Base-by-base conservation (phyloP, 2,797 vertebrate genomes). In the Neoniphon sammara region DNA sequence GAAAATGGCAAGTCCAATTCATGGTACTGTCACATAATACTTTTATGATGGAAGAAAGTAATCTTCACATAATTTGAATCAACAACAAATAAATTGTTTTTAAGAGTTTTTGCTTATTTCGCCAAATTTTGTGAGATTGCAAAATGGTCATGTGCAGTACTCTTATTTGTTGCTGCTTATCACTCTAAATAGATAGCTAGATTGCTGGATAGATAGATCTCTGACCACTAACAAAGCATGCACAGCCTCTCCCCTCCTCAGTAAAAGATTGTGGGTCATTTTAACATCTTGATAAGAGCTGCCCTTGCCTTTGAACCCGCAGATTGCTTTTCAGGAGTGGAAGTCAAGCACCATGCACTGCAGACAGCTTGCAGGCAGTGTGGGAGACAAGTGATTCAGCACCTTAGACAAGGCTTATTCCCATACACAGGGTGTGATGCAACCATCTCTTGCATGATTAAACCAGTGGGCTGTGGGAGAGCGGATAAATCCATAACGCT, bases 291-390 rank as follows among this genome's bases (percentile, higher is more conserved):
- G 9, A 39, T 10, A 39, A 11, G 34, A 47, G 59, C 59, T 50
- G 50, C 8, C 55, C 20, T 3, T 39, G 4, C 5, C 30, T 39
- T 39, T 39, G 39, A 78, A 60, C 62, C 70, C 72, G 25, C 12
- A 62, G 61, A 69, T 36, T 72, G 70, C 70, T 65, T 31, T 72
- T 18, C 56, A 15, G 44, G 5, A 50, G 63, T 21, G 46, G 31
- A 66, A 50, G 65, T 9, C 56, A 21, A 72, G 61, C 56, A 63
- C 47, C 42, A 53, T 30, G 18, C 25, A 49, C 58, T 8, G 47
- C 49, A 66, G 56, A 47, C 36, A 34, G 61, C 20, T n/a, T 6
- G 1, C 21, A 47, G 53, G 21, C 18, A 46, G 25, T 52, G 31
- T 75, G 42, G 30, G 30, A 25, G 21, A 55, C 4, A 30, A 46